phyloP scores from a whole-genome alignment of 2,888 invertebrate genomes.

The Muschampia plurimacula region DNA sequence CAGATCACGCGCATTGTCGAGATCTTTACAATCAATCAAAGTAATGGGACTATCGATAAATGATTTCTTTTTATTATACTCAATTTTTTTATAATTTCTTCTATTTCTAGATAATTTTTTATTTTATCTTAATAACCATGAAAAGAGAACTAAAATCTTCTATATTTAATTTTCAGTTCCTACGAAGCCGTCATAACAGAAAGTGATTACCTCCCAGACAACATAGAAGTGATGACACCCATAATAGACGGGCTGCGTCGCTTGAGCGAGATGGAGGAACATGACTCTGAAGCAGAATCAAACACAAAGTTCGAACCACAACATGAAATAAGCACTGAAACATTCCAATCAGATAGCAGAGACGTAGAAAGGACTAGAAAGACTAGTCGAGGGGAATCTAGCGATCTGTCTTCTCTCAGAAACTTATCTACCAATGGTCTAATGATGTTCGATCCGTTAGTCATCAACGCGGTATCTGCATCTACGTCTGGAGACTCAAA shows the following conservation, averaged over 20 bases:
- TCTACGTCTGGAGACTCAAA: conserved; percentile 62
- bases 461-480: conserved; percentile 71
- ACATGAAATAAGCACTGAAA: conserved; percentile 57
- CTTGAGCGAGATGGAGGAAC: conserved; percentile 59
- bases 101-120: no score
- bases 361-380: conserved; percentile 62
- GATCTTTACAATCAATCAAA: conserved; percentile 84
- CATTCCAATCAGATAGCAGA: conserved; percentile 67
- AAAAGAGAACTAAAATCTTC: background rate
- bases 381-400: conserved; percentile 68
- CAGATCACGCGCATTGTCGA: conserved; percentile 88
- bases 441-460: conserved; percentile 81
- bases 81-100: no score
- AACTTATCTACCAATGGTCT: conserved; percentile 79
- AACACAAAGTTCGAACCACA: conserved; percentile 49
- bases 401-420: conserved; percentile 70
- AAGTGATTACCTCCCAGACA: conserved; percentile 78
- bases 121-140: background rate
- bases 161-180: conserved; percentile 56
- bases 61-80: no score
- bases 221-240: conserved; percentile 80
- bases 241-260: conserved; percentile 77
- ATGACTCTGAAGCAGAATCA: conserved; percentile 49
- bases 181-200: conserved; percentile 74
- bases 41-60: conserved; percentile 47